Conservation (phyloP, 2,797 vertebrate species). For the Sus cebifrons region DNA sequence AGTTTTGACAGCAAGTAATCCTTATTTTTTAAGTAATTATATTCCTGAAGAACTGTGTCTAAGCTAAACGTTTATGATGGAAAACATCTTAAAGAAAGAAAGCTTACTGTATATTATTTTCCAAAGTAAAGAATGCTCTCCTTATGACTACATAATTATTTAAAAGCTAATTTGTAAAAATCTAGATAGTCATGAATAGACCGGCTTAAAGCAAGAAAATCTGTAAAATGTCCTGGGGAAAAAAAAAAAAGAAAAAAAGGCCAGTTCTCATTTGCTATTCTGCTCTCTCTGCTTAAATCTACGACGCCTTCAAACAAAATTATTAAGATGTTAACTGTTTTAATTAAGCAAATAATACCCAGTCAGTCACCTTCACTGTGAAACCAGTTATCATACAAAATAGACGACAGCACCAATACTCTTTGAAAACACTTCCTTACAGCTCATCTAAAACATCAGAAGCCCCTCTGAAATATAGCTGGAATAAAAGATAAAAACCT, state of each 20-base stretch:
- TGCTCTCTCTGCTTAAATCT: neutral
- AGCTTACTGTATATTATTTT: constrained; percentile 29
- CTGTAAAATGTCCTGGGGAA: neutral
- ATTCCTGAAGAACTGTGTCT: constrained; percentile 41
- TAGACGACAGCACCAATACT: constrained; percentile 70
- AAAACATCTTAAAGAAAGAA: constrained; percentile 62
- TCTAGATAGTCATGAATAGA: neutral
- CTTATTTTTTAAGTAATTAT: constrained; percentile 45
- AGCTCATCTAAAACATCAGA: constrained; percentile 84
- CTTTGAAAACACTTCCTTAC: constrained; percentile 85
- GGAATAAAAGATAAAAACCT: neutral
- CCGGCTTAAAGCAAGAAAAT: constrained; percentile 49
- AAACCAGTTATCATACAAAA: constrained; percentile 84
- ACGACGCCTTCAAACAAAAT: constrained; percentile 31
- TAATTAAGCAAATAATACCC: constrained; percentile 87
- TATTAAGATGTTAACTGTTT: constrained; percentile 82
- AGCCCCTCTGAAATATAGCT: neutral
- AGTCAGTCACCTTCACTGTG: constrained; percentile 83
- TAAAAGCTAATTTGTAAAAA: constrained; percentile 60
- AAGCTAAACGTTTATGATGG: constrained; percentile 41
- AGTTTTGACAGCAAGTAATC: constrained; percentile 45
- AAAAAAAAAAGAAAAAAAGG: neutral
- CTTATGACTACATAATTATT: neutral
- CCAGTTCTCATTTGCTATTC: constrained; percentile 19
- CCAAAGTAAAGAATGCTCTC: neutral